Percentiles rank a stretch among this genome's conserved stretches.
These are phyloP conservation scores for Drosophila repleta DNA, from an alignment of 1,140 invertebrate species.

Conservation along the genomic window DNA sequence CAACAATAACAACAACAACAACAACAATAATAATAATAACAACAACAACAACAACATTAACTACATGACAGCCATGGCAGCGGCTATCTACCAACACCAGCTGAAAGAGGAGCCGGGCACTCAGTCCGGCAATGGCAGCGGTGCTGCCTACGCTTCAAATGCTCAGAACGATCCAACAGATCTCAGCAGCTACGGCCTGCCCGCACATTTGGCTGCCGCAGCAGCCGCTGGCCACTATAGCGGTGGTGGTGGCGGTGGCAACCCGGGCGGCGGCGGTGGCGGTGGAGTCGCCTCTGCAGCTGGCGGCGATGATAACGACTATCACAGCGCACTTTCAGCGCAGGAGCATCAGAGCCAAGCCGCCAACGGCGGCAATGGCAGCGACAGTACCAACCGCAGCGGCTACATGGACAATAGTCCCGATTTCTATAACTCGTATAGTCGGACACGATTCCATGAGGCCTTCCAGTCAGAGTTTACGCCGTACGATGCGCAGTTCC, in stretches of 20 bases:
- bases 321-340: constrained; percentile 73
- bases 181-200: constrained; percentile 74
- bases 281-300: constrained; percentile 36
- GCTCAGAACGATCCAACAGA: constrained; percentile 79
- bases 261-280: constrained; percentile 31
- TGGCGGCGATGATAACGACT: constrained; percentile 73
- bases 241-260: constrained; percentile 33
- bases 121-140: constrained; percentile 46
- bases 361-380: constrained; percentile 74
- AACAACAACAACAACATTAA: constrained; percentile 74
- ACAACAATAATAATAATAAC: constrained; percentile 59
- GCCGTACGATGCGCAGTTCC: constrained; percentile 90
- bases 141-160: constrained; percentile 51
- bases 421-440: constrained; percentile 87
- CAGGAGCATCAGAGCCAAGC: constrained; percentile 90
- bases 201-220: constrained; percentile 65
- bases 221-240: constrained; percentile 57
- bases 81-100: constrained; percentile 73
- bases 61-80: constrained; percentile 70
- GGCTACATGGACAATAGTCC: constrained; percentile 87
- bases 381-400: constrained; percentile 61
- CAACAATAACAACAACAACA: constrained; percentile 71
- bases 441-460: constrained; percentile 66
- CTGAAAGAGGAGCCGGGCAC: constrained; percentile 82
- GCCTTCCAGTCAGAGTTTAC: constrained; percentile 72